These are phyloP conservation scores for Octomys mimax DNA, from an alignment of 2,797 vertebrate genomes.

Conservation along the genomic window DNA sequence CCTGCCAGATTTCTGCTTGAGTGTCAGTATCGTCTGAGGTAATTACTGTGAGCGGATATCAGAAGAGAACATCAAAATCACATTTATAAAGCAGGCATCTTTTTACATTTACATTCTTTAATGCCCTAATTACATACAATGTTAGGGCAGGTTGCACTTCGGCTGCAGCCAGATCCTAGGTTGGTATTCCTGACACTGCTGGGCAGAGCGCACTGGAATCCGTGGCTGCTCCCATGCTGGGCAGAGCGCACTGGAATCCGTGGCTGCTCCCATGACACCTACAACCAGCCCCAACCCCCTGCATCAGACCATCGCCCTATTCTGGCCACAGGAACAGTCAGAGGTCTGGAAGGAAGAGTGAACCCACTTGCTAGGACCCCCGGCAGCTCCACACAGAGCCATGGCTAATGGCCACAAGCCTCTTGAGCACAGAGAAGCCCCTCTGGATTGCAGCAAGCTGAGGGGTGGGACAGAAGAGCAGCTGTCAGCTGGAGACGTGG, in stretches of 20 bases:
- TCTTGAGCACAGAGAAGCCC: neutral
- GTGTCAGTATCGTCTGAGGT: slow-evolving; percentile 68
- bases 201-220: neutral
- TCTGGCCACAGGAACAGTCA: neutral
- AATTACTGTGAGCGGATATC: slow-evolving; percentile 71
- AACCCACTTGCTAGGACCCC: neutral
- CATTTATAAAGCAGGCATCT: slow-evolving; percentile 32
- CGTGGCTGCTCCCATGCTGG: neutral
- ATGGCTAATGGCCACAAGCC: neutral
- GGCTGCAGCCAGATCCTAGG: slow-evolving; percentile 9
- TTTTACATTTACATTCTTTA: slow-evolving; percentile 49
- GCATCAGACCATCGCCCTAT: neutral
- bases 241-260: neutral
- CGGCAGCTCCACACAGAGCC: neutral
- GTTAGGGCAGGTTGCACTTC: neutral
- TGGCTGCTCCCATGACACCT: neutral
- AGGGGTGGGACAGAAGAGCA: neutral
- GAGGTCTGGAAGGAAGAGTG: neutral
- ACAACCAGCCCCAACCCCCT: neutral
- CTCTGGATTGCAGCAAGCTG: neutral
- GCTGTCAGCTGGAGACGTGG: neutral
- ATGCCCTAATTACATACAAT: slow-evolving; percentile 61
- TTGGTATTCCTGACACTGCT: neutral
- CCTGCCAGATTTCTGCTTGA: slow-evolving; percentile 45
- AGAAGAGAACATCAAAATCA: slow-evolving; percentile 69